Base-by-base conservation (phyloP, 2,888 invertebrate species). In the Chrysotoxum bicinctum region DNA sequence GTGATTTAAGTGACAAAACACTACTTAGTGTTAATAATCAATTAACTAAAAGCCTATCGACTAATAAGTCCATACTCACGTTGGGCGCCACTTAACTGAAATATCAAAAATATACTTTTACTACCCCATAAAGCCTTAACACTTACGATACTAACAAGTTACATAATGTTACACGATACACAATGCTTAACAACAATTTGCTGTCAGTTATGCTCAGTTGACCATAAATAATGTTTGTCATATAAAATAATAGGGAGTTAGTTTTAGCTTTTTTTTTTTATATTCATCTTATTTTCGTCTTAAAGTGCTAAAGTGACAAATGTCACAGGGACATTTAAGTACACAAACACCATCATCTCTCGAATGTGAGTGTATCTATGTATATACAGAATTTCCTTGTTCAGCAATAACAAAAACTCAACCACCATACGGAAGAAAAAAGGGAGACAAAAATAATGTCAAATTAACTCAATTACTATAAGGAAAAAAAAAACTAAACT, bases 391-490 rank as follows among this genome's bases (percentile, higher is more conserved):
- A 45, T 37, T 10, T 50, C 10, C 54, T 32, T 79, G 19, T 12
- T 26, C 8, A 35, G n/a, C n/a, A 35, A 4, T 7, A 60, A 60
- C 1, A 52, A 60, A 37, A 37, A 48, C 19, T 7, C 66, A 58
- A 40, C 68, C 54, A 23, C 32, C 14, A 14, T 10, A 45, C 9
- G 35, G 40, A 12, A 23, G n/a, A 2, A 50, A 62, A 16, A 26
- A 9, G 26, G 23, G 8, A 26, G n/a, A 26, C 1, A 50, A 68
- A 75, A 72, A 81, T 85, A 72, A 85, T 76, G 85, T 62, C 85
- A 81, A 85, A 85, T 85, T 85, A 85, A 85, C 85, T 85, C 85
- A 73, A 81, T 85, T 77, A 81, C 77, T 81, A 58, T 73, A 32
- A 32, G 14, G 30, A 35, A 30, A 56, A 16, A 32, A 32, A 30